Conservation (phyloP, 2,113 vertebrate species). For the Taxidea taxus region DNA sequence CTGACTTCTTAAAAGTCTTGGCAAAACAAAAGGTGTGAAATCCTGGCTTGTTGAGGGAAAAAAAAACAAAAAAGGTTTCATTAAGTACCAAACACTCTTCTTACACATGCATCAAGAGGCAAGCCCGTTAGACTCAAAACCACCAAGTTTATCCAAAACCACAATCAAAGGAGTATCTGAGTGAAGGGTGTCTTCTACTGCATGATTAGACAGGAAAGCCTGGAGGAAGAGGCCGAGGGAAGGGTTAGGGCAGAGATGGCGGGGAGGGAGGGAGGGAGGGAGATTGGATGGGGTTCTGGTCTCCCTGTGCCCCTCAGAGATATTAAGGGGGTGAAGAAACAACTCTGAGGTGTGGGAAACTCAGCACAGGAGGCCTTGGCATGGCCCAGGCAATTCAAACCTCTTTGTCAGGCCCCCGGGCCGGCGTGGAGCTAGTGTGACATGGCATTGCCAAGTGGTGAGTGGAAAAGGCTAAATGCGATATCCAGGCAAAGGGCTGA, state of each 20-base stretch:
- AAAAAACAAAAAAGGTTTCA: no score
- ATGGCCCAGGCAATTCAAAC: neutral
- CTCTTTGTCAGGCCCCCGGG: neutral
- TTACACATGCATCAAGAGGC: neutral
- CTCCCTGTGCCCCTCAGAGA: neutral
- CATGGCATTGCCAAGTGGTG: no score
- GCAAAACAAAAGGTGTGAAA: neutral
- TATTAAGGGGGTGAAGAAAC: neutral
- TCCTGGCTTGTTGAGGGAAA: neutral
- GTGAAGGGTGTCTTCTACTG: neutral
- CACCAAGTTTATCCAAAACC: neutral
- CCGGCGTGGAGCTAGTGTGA: neutral
- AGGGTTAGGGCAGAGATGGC: neutral
- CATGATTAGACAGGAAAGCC: neutral
- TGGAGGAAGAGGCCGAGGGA: neutral
- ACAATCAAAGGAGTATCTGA: neutral
- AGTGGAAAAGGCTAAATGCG: neutral
- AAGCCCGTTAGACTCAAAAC: neutral
- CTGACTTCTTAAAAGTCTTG: neutral
- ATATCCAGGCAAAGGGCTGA: neutral
- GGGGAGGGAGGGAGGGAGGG: fast-evolving
- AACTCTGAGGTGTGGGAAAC: neutral
- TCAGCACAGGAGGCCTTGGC: neutral
- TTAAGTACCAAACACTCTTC: neutral
- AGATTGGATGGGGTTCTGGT: neutral